These are phyloP conservation scores for Trissolcus brochymenae DNA, from an alignment of 2,888 invertebrate species.

Conservation along the genomic window DNA sequence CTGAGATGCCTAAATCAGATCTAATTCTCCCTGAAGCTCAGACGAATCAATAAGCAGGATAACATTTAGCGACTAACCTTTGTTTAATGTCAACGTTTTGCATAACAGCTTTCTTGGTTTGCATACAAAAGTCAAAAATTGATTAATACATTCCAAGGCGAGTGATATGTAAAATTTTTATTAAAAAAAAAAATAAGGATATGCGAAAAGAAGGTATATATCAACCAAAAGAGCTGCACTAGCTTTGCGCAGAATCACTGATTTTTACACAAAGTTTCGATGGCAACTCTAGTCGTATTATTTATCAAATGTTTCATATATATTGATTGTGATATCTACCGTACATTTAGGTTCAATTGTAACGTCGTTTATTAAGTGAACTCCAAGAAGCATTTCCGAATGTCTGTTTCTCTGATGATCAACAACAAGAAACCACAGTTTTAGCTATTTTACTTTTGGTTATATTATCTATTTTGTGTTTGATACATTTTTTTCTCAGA, in stretches of 20 bases:
- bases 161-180: slow-evolving; percentile 54
- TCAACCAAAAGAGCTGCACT: slow-evolving; percentile 1
- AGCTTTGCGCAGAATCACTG: slow-evolving; percentile 23
- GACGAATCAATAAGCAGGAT: slow-evolving; percentile 16
- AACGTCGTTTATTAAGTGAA: slow-evolving; percentile 27
- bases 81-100: slow-evolving; percentile 18
- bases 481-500: neutral
- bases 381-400: slow-evolving; percentile 17
- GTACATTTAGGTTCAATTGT: slow-evolving; percentile 23
- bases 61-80: neutral
- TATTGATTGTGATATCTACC: slow-evolving; percentile 43
- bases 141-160: slow-evolving; percentile 42
- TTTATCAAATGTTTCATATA: slow-evolving; percentile 25
- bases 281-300: slow-evolving; percentile 41
- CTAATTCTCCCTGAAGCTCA: slow-evolving; percentile 55
- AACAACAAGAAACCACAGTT: no score
- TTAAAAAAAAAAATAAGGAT: slow-evolving; percentile 37
- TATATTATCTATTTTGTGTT: neutral
- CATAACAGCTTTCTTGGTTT: slow-evolving; percentile 10
- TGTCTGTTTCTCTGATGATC: no score
- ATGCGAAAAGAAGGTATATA: slow-evolving; percentile 31
- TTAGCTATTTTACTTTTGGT: no score
- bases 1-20: slow-evolving; percentile 76
- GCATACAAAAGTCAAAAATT: neutral
- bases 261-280: slow-evolving; percentile 10